Percentiles rank a stretch among this genome's conserved stretches.
Evolutionary conservation across 2,888 invertebrate genomes (phyloP).

Genomic region (Xestobium rufovillosum): DNA sequence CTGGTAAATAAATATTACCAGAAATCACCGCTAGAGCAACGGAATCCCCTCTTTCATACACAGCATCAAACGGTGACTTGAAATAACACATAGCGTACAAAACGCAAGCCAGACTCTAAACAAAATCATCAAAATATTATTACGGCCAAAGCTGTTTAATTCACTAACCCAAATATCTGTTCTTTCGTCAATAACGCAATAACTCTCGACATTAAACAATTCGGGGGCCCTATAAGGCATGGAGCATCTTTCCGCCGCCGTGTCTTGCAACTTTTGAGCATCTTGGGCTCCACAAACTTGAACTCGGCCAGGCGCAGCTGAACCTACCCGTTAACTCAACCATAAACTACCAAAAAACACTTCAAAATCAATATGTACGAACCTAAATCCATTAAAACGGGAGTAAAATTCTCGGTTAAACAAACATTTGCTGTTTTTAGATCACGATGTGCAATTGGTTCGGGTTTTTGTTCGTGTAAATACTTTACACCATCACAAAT

Average conservation of each 20-base stretch:
- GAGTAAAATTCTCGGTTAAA: constrained; percentile 59
- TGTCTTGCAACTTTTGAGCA: constrained; percentile 66
- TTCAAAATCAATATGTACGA: constrained; percentile 17
- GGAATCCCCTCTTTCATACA: constrained; percentile 79
- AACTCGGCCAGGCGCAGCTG: constrained; percentile 55
- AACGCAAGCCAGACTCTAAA: constrained; percentile 75
- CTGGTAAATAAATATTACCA: constrained; percentile 65
- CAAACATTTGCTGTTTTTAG: constrained; percentile 81
- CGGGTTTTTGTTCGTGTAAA: constrained; percentile 65
- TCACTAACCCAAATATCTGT: constrained; percentile 76
- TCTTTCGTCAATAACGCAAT: constrained; percentile 71
- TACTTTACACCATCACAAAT: constrained; percentile 68
- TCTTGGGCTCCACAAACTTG: constrained; percentile 60
- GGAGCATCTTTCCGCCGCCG: constrained; percentile 76
- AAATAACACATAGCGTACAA: constrained; percentile 80
- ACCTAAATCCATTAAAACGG: constrained; percentile 79
- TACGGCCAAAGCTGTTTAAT: constrained; percentile 7
- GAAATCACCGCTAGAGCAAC: constrained; percentile 78
- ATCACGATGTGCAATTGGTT: constrained; percentile 74
- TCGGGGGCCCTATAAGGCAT: constrained; percentile 87
- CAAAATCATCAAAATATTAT: constrained; percentile 19
- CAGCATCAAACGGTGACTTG: constrained; percentile 76
- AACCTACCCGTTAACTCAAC: constrained; percentile 42
- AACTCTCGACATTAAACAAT: constrained; percentile 75
- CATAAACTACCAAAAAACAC: constrained; percentile 3